Conservation (phyloP, 1,140 invertebrate genomes). For the Drosophila setifemur region DNA sequence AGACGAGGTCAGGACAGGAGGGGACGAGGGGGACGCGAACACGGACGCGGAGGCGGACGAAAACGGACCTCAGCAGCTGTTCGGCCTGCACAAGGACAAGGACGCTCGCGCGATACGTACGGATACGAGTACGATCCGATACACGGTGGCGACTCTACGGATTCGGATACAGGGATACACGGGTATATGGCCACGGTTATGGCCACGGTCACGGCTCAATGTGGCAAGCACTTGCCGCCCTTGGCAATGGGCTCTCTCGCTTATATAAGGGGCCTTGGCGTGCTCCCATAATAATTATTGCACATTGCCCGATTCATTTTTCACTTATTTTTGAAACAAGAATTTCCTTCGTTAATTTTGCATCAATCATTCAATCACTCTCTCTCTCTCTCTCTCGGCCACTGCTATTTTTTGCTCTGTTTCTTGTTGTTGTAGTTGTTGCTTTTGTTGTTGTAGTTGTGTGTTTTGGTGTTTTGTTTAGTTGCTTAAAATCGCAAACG, state of each 20-base stretch:
- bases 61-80: conserved; percentile 68
- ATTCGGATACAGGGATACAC: conserved; percentile 3
- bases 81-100: conserved; percentile 79
- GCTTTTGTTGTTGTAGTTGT: conserved; percentile 3
- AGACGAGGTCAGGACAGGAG: conserved; percentile 10
- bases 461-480: conserved; percentile 13
- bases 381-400: not conserved
- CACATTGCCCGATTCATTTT: conserved; percentile 25
- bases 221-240: conserved; percentile 47
- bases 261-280: conserved; percentile 43
- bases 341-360: not conserved
- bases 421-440: conserved; percentile 2
- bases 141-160: too few relatives aligned
- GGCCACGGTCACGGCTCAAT: conserved; percentile 49
- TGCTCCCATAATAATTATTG: conserved; percentile 43
- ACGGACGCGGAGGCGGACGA: conserved; percentile 7
- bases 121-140: conserved; percentile 16
- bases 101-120: conserved; percentile 41
- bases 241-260: conserved; percentile 45
- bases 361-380: conserved; percentile 5
- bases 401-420: not conserved
- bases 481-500: conserved; percentile 30
- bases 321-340: not conserved
- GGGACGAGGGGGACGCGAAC: conserved; percentile 12
- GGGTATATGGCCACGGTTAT: conserved; percentile 14